Evolutionary conservation across 2,113 vertebrate species (phyloP).

Genomic region (Benitochromis conjunctus): DNA sequence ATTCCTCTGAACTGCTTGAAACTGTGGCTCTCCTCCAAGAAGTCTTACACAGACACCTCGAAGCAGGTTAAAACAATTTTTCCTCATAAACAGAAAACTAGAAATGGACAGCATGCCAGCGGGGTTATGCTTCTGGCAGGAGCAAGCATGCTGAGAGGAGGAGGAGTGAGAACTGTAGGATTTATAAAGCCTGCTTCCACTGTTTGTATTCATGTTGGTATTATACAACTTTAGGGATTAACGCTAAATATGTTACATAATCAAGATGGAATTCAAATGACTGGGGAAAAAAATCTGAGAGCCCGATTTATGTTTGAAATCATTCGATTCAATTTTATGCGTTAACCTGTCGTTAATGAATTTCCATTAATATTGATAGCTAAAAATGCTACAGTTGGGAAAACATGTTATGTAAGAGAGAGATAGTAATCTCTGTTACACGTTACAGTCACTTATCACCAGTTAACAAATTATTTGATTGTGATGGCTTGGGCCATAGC

Average conservation of each 20-base stretch:
- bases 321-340: not conserved
- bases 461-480: not conserved
- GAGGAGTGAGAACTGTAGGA: not conserved
- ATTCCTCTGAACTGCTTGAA: slow-evolving; percentile 41
- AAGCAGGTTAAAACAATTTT: not conserved
- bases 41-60: not conserved
- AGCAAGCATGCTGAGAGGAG: not conserved
- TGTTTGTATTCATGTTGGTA: slow-evolving; percentile 7
- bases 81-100: not conserved
- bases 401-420: not conserved
- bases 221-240: slow-evolving; percentile 16
- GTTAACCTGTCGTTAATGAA: not conserved
- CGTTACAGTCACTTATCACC: not conserved
- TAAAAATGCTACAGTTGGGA: not conserved
- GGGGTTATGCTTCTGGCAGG: not conserved
- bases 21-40: slow-evolving; percentile 13
- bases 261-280: not conserved
- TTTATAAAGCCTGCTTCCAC: not conserved
- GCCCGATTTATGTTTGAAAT: not conserved
- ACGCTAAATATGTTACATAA: slow-evolving; percentile 35
- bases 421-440: not conserved
- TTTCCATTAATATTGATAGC: not conserved
- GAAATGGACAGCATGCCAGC: not conserved
- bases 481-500: not conserved
- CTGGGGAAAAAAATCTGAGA: not conserved